A percentile compares a stretch with the other conserved stretches of the same genome.
These are phyloP conservation scores for Peromyscus nudipes DNA, from an alignment of 2,797 vertebrate genomes.

Conservation along the genomic window DNA sequence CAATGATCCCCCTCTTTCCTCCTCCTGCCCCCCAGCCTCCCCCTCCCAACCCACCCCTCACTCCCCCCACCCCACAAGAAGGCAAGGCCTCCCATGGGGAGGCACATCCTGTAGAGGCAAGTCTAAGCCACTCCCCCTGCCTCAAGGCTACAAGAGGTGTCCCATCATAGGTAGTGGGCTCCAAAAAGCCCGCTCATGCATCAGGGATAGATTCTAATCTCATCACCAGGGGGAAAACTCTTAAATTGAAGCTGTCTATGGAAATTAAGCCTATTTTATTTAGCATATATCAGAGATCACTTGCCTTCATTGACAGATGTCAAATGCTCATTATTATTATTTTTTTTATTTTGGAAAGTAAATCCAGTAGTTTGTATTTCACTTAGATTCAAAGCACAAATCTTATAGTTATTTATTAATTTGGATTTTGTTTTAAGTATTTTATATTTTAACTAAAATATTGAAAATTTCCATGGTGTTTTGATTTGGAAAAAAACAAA, in stretches of 20 bases:
- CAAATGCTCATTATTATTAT: not conserved
- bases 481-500: not conserved
- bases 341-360: not conserved
- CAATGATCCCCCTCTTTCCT: too few species aligned
- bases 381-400: not conserved
- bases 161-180: too few species aligned
- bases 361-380: not conserved
- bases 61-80: too few species aligned
- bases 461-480: constrained; percentile 20
- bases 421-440: not conserved
- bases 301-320: not conserved
- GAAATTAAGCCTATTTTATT: not conserved
- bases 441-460: not conserved
- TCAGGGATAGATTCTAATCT: too few species aligned
- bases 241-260: not conserved
- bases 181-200: too few species aligned
- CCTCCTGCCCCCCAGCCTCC: too few species aligned
- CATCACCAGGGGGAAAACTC: not conserved
- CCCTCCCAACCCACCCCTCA: too few species aligned
- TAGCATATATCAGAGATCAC: not conserved
- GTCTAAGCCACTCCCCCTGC: too few species aligned
- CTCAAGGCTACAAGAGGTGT: too few species aligned
- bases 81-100: too few species aligned
- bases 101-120: too few species aligned
- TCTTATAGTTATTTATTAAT: not conserved